Percentiles rank a stretch among this genome's conserved stretches.
These are phyloP conservation scores for Diploscapter pachys DNA, from an alignment of 1,140 invertebrate genomes.

Conservation along the genomic window DNA sequence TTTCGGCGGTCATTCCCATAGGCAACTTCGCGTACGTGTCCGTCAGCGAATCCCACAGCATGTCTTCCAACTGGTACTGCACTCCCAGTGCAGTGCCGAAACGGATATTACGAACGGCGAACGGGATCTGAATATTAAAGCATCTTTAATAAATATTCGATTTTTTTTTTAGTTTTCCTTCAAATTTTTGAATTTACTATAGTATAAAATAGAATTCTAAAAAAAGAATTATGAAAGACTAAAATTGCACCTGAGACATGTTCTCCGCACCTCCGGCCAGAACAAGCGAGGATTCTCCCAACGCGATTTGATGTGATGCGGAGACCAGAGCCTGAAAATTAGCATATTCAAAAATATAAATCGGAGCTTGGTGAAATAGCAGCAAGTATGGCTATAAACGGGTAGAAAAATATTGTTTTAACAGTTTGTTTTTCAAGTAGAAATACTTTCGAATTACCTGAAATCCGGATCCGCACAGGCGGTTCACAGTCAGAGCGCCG, in stretches of 20 bases:
- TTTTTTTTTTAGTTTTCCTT: too few species aligned
- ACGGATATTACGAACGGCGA: conserved; percentile 78
- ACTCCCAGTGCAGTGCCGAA: conserved; percentile 83
- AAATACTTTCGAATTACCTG: conserved; percentile 84
- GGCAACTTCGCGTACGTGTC: conserved; percentile 84
- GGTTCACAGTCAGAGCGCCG: conserved; percentile 62
- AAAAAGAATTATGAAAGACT: background rate
- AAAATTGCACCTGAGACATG: conserved; percentile 71
- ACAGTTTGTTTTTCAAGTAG: conserved; percentile 85
- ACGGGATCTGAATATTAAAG: conserved; percentile 71
- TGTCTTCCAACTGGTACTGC: conserved; percentile 80
- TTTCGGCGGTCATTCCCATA: conserved; percentile 97
- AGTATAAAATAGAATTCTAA: too few species aligned
- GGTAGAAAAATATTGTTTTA: background rate
- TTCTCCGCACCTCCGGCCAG: conserved; percentile 87
- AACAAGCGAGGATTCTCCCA: conserved; percentile 80
- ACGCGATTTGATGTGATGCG: conserved; percentile 76
- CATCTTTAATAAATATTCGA: background rate
- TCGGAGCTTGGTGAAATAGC: background rate
- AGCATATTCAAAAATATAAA: background rate
- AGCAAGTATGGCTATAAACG: background rate
- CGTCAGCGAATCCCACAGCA: conserved; percentile 82
- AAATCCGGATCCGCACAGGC: conserved; percentile 84
- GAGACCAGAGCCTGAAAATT: background rate
- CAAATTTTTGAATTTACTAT: too few species aligned